A percentile compares a stretch with the other conserved stretches of the same genome.
Conservation (phyloP, 2,797 vertebrate species). For the Phoxinus dragarum region DNA sequence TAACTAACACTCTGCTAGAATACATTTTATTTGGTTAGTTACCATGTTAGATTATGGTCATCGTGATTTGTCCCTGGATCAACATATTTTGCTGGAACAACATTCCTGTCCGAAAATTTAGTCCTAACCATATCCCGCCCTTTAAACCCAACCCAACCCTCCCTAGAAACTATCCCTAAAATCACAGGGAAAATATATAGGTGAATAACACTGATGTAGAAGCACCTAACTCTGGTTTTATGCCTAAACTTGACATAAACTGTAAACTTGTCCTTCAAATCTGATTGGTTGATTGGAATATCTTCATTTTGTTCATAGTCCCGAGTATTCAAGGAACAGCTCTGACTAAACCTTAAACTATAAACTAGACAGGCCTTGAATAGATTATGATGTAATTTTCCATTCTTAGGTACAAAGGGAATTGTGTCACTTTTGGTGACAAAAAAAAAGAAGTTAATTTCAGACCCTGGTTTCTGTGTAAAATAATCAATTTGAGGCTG, state of each 20-base stretch:
- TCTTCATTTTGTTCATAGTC: background rate
- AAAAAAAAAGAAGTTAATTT: background rate
- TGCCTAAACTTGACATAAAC: background rate
- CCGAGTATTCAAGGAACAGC: background rate
- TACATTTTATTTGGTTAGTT: background rate
- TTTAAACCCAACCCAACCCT: background rate
- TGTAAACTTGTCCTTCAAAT: background rate
- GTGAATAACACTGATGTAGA: background rate
- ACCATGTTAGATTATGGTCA: background rate
- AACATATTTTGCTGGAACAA: background rate
- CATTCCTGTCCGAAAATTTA: background rate
- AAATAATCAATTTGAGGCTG: background rate
- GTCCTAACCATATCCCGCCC: background rate
- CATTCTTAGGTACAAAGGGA: background rate
- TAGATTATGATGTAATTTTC: constrained; percentile 3
- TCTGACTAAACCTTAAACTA: background rate
- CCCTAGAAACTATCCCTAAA: background rate
- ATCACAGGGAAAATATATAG: background rate
- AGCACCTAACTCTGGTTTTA: background rate
- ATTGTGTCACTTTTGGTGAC: background rate
- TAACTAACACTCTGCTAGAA: background rate
- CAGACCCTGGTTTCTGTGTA: background rate
- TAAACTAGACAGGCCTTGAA: background rate
- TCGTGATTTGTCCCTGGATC: background rate
- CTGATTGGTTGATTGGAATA: background rate